Conservation (phyloP, 2,113 vertebrate genomes). For the Puntigrus tetrazona region DNA sequence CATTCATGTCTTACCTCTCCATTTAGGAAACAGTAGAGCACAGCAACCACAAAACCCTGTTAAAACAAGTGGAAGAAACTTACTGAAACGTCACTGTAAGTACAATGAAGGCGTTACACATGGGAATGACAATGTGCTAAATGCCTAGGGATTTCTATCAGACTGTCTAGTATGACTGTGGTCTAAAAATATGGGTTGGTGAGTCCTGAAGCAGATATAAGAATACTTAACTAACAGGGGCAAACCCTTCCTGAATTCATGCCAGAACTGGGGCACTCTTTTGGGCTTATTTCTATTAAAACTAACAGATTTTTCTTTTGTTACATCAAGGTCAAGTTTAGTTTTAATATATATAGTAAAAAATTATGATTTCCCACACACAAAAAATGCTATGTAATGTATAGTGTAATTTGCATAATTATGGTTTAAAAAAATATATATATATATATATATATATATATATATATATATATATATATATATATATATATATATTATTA, state of each 20-base stretch:
- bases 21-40: constrained; percentile 97
- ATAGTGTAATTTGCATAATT: too few relatives aligned
- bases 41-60: constrained; percentile 94
- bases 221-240: not conserved
- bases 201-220: not conserved
- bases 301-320: not conserved
- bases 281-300: not conserved
- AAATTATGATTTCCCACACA: too few relatives aligned
- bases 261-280: constrained; percentile 34
- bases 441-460: too few relatives aligned
- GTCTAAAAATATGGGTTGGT: constrained; percentile 6
- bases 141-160: constrained; percentile 20
- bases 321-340: constrained; percentile 5
- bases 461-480: too few relatives aligned
- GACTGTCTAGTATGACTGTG: constrained; percentile 27
- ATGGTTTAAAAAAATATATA: too few relatives aligned
- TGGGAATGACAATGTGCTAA: constrained; percentile 14
- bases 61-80: constrained; percentile 42
- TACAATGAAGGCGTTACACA: constrained; percentile 6
- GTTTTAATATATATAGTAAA: too few relatives aligned
- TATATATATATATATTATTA: too few relatives aligned
- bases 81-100: not conserved
- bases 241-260: constrained; percentile 24
- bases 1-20: constrained; percentile 84
- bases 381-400: too few relatives aligned